Conservation (phyloP, 1,140 invertebrate species). For the Pseudomyrmex sp. region DNA sequence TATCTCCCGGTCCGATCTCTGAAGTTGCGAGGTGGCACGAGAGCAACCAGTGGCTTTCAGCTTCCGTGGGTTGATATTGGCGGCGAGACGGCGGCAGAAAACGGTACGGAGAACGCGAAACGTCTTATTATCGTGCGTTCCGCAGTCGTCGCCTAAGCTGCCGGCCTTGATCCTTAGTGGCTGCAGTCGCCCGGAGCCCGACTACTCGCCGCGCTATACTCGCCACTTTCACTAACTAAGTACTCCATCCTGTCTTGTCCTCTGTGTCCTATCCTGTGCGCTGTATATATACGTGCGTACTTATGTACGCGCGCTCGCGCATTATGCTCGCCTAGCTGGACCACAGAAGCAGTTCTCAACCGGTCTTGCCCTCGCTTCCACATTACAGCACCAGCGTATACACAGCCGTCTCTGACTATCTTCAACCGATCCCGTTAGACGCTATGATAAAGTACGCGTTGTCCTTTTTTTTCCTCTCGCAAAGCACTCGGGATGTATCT, state of each 20-base stretch:
- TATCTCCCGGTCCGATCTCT: conserved; percentile 34
- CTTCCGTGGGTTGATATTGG: conserved; percentile 46
- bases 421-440: conserved; percentile 33
- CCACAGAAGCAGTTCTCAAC: conserved; percentile 71
- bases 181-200: conserved; percentile 77
- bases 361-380: conserved; percentile 23
- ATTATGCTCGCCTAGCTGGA: conserved; percentile 73
- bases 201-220: conserved; percentile 66
- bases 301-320: conserved; percentile 51
- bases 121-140: conserved; percentile 68
- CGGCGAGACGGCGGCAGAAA: conserved; percentile 29
- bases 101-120: conserved; percentile 48
- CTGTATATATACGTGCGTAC: conserved; percentile 4
- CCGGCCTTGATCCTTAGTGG: conserved; percentile 83
- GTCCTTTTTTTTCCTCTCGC: conserved; percentile 5
- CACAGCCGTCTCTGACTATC: conserved; percentile 3
- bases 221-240: conserved; percentile 81
- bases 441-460: conserved; percentile 33
- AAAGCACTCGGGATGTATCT: background rate
- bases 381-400: background rate
- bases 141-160: conserved; percentile 70
- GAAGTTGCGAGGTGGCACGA: background rate
- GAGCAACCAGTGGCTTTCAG: conserved; percentile 54
- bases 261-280: conserved; percentile 59
- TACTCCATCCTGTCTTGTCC: conserved; percentile 71